Evolutionary conservation across 1,140 invertebrate genomes (phyloP).

Genomic region (Plodia interpunctella): DNA sequence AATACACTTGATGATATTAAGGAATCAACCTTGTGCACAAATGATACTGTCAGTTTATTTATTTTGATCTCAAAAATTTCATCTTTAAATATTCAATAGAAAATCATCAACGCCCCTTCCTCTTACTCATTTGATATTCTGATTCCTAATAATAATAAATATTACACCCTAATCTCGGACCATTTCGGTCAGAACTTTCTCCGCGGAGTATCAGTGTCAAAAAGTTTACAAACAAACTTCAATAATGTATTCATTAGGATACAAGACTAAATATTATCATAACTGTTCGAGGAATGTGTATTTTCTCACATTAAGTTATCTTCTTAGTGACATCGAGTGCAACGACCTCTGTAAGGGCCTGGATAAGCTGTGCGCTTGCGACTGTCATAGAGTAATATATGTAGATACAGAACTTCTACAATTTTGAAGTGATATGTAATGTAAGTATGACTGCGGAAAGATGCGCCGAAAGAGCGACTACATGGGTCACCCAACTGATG

Average conservation of each 20-base stretch:
- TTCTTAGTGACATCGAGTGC: constrained; percentile 23
- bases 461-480: too few species aligned
- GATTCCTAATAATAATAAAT: constrained; percentile 1
- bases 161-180: not conserved
- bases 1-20: too few species aligned
- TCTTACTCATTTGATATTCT: not conserved
- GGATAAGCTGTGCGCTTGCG: constrained; percentile 16
- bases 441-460: too few species aligned
- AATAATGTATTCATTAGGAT: constrained; percentile 26
- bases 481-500: too few species aligned
- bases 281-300: constrained; percentile 33
- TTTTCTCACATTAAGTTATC: constrained; percentile 48
- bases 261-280: constrained; percentile 39
- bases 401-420: not conserved
- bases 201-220: not conserved
- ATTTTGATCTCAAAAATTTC: too few species aligned
- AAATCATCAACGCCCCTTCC: too few species aligned
- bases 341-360: constrained; percentile 21
- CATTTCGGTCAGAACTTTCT: not conserved
- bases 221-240: constrained; percentile 15
- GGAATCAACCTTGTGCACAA: too few species aligned
- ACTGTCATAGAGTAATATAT: constrained; percentile 17
- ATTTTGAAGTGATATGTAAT: too few species aligned
- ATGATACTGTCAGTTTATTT: too few species aligned
- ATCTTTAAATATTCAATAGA: too few species aligned